A percentile compares a stretch with the other conserved stretches of the same genome.
Evolutionary conservation across 1,140 invertebrate species (phyloP).

Genomic region (Trachymyrmex cornetzi): DNA sequence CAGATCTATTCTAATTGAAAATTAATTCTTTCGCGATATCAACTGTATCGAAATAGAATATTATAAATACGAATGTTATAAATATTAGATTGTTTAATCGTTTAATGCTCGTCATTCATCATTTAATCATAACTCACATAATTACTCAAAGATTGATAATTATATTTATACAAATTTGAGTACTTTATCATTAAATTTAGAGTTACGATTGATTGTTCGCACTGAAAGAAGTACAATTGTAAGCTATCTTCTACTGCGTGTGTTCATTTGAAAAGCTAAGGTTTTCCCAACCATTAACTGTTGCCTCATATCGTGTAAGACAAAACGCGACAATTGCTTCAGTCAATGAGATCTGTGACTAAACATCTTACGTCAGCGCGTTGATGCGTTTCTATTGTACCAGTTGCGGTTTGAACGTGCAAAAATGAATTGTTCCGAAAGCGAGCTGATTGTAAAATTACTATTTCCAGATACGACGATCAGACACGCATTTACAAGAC

Average conservation of each 20-base stretch:
- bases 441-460: constrained; percentile 19
- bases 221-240: background rate
- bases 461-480: constrained; percentile 34
- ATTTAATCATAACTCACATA: background rate
- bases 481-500: constrained; percentile 2
- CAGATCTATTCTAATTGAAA: background rate
- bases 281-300: background rate
- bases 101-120: background rate
- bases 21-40: background rate
- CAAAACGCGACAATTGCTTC: background rate
- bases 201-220: background rate
- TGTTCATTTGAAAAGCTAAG: background rate
- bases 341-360: constrained; percentile 28
- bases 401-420: background rate
- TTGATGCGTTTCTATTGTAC: constrained; percentile 39
- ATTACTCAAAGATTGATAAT: background rate
- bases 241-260: background rate
- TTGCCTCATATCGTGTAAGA: background rate
- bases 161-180: background rate
- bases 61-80: background rate
- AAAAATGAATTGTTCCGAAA: background rate
- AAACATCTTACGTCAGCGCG: constrained; percentile 29
- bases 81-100: background rate
- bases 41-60: background rate
- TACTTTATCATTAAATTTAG: constrained; percentile 2